Conservation (phyloP, 2,113 vertebrate species). For the Prietella phreatophila region DNA sequence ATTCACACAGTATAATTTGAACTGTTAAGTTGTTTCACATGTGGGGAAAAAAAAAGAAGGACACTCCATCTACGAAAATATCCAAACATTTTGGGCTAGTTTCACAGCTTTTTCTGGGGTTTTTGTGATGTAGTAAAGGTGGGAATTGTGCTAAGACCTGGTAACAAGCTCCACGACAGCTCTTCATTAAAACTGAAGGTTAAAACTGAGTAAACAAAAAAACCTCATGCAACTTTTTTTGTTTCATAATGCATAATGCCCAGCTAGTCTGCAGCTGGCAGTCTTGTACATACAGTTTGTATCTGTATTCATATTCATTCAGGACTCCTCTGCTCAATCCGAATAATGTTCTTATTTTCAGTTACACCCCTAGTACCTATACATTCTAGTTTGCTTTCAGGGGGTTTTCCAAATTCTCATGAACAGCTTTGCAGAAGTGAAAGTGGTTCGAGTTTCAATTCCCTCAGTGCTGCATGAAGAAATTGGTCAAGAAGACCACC, state of each 20-base stretch:
- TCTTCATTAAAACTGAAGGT: not conserved
- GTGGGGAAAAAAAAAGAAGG: not conserved
- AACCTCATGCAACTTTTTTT: not conserved
- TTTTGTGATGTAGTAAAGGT: not conserved
- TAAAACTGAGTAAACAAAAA: not conserved
- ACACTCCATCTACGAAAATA: not conserved
- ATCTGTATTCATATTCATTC: not conserved
- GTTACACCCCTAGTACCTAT: not conserved
- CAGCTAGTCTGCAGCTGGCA: not conserved
- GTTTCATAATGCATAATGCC: not conserved
- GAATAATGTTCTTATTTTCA: not conserved
- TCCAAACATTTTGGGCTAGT: not conserved
- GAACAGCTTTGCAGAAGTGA: slow-evolving; percentile 33
- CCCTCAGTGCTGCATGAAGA: slow-evolving; percentile 30
- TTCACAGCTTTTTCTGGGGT: not conserved
- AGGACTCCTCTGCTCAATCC: not conserved
- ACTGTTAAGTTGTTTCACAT: not conserved
- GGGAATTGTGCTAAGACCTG: not conserved
- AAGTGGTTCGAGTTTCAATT: slow-evolving; percentile 56
- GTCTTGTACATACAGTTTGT: not conserved
- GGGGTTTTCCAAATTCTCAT: slow-evolving; percentile 18
- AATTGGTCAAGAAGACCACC: not conserved
- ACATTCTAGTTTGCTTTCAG: not conserved
- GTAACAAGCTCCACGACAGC: not conserved
- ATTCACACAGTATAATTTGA: not conserved